These are phyloP conservation scores for Alviniconcha strummeri DNA, from an alignment of 2,888 invertebrate genomes.

Conservation along the genomic window DNA sequence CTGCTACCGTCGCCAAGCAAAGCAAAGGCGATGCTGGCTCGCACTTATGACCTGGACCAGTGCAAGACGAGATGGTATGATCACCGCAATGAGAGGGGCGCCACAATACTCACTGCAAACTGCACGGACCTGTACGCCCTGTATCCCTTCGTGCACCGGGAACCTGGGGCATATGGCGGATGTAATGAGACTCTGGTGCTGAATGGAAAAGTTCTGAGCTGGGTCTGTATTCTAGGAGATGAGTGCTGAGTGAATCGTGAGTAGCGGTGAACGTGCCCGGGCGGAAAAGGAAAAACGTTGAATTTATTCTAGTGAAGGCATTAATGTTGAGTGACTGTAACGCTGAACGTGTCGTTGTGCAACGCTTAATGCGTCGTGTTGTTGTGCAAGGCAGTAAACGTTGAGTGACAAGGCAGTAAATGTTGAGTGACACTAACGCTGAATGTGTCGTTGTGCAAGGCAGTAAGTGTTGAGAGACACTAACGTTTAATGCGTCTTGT, in stretches of 20 bases:
- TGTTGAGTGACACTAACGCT: too few relatives aligned
- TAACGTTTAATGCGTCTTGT: not conserved
- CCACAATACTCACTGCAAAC: not conserved
- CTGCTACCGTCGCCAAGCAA: slow-evolving; percentile 42
- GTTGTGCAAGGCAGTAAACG: too few relatives aligned
- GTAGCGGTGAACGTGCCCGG: not conserved
- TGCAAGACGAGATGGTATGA: not conserved
- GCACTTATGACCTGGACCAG: not conserved
- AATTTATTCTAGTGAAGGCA: not conserved
- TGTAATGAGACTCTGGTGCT: not conserved
- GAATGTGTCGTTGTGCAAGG: too few relatives aligned
- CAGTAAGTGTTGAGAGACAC: too few relatives aligned
- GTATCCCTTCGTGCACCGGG: not conserved
- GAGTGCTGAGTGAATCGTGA: not conserved
- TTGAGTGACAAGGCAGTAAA: too few relatives aligned
- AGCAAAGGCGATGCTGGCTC: not conserved
- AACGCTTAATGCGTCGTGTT: not conserved
- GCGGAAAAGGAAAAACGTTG: not conserved
- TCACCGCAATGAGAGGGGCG: not conserved
- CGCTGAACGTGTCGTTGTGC: not conserved
- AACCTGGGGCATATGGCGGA: not conserved
- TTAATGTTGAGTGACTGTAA: not conserved
- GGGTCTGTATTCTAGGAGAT: not conserved
- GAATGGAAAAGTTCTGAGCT: not conserved
- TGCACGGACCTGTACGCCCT: not conserved